These are phyloP conservation scores for Cylloceria caligata DNA, from an alignment of 2,888 invertebrate genomes.

Conservation along the genomic window DNA sequence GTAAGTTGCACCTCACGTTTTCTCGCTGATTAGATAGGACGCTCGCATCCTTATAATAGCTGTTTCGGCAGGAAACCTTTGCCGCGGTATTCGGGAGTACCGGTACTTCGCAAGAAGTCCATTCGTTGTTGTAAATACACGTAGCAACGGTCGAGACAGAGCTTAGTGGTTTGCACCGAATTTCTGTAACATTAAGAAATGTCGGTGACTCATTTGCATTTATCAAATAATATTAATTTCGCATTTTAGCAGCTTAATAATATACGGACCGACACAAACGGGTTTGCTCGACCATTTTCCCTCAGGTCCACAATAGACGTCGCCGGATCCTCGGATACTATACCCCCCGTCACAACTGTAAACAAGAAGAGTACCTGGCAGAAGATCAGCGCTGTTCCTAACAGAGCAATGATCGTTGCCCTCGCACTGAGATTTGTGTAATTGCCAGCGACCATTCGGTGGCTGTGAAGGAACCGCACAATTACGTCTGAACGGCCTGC, in stretches of 20 bases:
- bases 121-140: constrained; percentile 71
- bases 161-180: constrained; percentile 75
- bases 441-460: constrained; percentile 76
- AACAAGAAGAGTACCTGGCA: constrained; percentile 76
- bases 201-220: constrained; percentile 6
- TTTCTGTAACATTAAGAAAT: constrained; percentile 72
- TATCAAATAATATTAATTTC: background rate
- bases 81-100: constrained; percentile 76
- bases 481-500: constrained; percentile 30
- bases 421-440: constrained; percentile 75
- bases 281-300: constrained; percentile 78
- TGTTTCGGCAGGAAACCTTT: constrained; percentile 73
- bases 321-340: constrained; percentile 67
- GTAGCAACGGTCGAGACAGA: constrained; percentile 73
- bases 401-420: constrained; percentile 71
- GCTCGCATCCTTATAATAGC: constrained; percentile 75
- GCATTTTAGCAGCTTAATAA: background rate
- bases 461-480: constrained; percentile 78
- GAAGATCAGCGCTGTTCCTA: constrained; percentile 59
- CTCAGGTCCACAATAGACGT: constrained; percentile 75
- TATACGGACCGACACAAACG: constrained; percentile 74
- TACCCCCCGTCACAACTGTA: constrained; percentile 78
- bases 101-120: constrained; percentile 73
- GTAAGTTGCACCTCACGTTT: constrained; percentile 75
- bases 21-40: constrained; percentile 68